A percentile compares a stretch with the other conserved stretches of the same genome.
Conservation (phyloP, 2,888 invertebrate genomes). For the Euplagia quadripunctaria region DNA sequence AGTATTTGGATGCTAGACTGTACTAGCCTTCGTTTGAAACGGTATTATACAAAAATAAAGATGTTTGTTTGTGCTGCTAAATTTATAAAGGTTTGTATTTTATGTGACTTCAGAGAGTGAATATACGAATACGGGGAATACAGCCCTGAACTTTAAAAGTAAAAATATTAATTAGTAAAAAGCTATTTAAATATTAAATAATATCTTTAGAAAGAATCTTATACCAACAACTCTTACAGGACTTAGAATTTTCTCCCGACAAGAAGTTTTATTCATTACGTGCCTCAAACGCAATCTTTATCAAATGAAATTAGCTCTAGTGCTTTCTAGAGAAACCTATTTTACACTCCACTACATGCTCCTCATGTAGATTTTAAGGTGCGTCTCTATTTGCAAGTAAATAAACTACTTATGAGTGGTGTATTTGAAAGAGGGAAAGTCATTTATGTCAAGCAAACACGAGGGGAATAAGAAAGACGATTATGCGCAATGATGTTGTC, state of each 20-base stretch:
- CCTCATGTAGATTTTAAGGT: conserved; percentile 11
- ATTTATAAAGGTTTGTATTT: too few relatives aligned
- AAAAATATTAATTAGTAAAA: background rate
- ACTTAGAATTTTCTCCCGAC: background rate
- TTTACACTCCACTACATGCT: conserved; percentile 4
- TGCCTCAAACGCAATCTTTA: conserved; percentile 8
- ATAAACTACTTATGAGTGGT: conserved; percentile 36
- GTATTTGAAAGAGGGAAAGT: conserved; percentile 58
- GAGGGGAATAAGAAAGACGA: conserved; percentile 69
- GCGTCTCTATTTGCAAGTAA: conserved; percentile 32
- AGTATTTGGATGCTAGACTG: background rate
- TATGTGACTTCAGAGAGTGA: too few relatives aligned
- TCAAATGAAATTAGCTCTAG: conserved; percentile 16
- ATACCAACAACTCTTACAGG: background rate
- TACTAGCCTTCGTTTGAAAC: background rate
- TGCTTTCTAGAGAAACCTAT: conserved; percentile 18
- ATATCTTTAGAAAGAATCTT: background rate
- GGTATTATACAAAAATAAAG: background rate
- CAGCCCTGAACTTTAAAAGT: background rate
- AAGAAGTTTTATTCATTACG: background rate
- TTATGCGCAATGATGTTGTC: conserved; percentile 78
- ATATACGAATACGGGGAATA: background rate
- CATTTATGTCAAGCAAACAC: conserved; percentile 62
- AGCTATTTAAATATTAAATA: background rate
- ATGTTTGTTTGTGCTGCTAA: too few relatives aligned